Base-by-base conservation (phyloP, 92 coral and sea anemone species). In the Paramuricea clavata region DNA sequence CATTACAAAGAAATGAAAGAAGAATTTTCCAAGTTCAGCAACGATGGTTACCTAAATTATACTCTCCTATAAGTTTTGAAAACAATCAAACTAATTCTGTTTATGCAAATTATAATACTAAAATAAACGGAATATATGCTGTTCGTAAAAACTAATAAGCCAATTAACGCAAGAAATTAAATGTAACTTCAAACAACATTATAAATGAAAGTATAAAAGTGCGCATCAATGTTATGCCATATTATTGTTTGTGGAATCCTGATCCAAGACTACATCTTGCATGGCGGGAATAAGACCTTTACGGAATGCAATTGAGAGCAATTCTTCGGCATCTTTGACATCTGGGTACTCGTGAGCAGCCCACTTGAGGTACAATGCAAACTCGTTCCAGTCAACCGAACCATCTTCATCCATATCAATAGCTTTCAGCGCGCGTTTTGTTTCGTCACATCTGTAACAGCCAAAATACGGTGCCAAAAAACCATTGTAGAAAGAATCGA, bases 201-300 rank as follows among this genome's bases (percentile, higher is more conserved):
- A n/a, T n/a, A n/a, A n/a, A n/a, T n/a, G n/a, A n/a, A n/a, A n/a
- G n/a, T n/a, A n/a, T n/a, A n/a, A n/a, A n/a, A n/a, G n/a, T n/a
- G n/a, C n/a, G n/a, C n/a, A n/a, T n/a, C n/a, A n/a, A n/a, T n/a
- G n/a, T n/a, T n/a, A n/a, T n/a, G n/a, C n/a, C n/a, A n/a, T 39
- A 10, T 39, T 39, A 39, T 39, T 39, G 44, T 39, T 39, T 4
- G 44, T 39, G 44, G 44, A 39, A 39, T 72, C 49, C 69, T 72
- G 65, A 11, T 34, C 39, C 25, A 19, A 6, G 68, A 69, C 43
- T 10, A 49, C 82, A 74, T 93, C 96, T 47, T 89, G 96, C 96
- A 93, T 93, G 67, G 97, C 97, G 27, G 97, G 97, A 34, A 93
- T 85, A 61, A 93, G 90, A 12, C 97, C 97, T 81, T 92, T 90